phyloP scores from a whole-genome alignment of 1,140 invertebrate genomes.

The Lerema accius region DNA sequence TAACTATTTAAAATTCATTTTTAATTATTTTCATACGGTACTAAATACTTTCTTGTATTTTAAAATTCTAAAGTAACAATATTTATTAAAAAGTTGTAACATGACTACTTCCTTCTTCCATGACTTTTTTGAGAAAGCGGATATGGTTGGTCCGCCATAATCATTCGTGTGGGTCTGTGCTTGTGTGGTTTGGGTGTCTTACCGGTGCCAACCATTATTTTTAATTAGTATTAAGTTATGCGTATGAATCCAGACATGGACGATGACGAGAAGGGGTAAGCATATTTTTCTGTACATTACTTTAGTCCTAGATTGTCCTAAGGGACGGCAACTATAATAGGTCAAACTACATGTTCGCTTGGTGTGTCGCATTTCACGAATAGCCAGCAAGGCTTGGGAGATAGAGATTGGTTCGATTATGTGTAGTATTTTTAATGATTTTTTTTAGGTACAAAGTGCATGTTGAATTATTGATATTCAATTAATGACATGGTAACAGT shows the following conservation, averaged over 20 bases:
- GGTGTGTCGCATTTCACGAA: constrained; percentile 81
- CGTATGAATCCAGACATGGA: constrained; percentile 84
- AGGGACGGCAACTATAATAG: constrained; percentile 75
- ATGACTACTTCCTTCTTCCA: constrained; percentile 70
- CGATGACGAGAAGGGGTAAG: constrained; percentile 83
- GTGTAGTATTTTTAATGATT: constrained; percentile 6
- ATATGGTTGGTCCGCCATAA: constrained; percentile 83
- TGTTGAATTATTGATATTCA: constrained; percentile 30
- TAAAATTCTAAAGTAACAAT: constrained; percentile 1
- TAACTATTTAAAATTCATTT: neutral
- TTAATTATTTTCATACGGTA: neutral
- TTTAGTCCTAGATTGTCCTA: constrained; percentile 38
- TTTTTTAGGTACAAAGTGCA: constrained; percentile 36
- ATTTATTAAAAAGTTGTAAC: neutral
- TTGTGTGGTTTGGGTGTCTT: constrained; percentile 83
- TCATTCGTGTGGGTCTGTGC: constrained; percentile 83
- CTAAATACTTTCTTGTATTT: too few species aligned
- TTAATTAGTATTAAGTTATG: constrained; percentile 84
- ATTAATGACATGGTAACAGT: constrained; percentile 52
- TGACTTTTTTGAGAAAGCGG: constrained; percentile 78
- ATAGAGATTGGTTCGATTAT: constrained; percentile 39
- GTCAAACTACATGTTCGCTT: constrained; percentile 82
- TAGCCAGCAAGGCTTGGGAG: constrained; percentile 63
- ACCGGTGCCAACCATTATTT: constrained; percentile 83
- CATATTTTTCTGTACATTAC: constrained; percentile 54